Evolutionary conservation across 2,113 vertebrate genomes (phyloP).

Genomic region (Apus apus): DNA sequence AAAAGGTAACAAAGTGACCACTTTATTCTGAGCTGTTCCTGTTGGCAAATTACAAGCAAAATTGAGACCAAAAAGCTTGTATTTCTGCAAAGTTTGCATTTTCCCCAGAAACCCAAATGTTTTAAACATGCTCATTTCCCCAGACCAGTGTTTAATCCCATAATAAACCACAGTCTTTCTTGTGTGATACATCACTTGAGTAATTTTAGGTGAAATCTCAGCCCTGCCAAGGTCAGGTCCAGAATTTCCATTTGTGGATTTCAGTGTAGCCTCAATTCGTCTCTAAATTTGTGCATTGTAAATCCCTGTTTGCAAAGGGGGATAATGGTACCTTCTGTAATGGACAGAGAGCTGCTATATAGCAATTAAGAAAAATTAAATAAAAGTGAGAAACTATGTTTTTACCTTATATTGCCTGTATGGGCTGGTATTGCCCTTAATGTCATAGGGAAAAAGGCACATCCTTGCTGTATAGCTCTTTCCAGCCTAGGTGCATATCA

Average conservation of each 20-base stretch:
- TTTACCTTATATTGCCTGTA: neutral
- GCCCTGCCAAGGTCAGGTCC: neutral
- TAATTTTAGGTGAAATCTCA: conserved; percentile 26
- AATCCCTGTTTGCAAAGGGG: neutral
- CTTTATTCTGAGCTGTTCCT: neutral
- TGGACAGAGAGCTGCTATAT: neutral
- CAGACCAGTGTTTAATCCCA: neutral
- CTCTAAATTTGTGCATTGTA: neutral
- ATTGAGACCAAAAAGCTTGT: neutral
- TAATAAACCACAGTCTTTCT: neutral
- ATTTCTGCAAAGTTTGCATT: neutral
- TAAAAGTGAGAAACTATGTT: neutral
- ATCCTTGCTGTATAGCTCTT: neutral
- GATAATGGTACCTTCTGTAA: neutral
- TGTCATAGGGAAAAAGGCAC: neutral
- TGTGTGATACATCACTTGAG: neutral
- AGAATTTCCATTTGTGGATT: neutral
- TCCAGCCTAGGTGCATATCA: neutral
- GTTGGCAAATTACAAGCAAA: neutral
- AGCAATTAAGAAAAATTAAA: neutral
- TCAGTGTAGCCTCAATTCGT: neutral
- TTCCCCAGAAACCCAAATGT: neutral
- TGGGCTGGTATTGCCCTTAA: neutral
- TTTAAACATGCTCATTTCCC: neutral
- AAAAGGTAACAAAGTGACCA: neutral